Conservation (phyloP, 2,888 invertebrate species). For the Anthophora plumipes region DNA sequence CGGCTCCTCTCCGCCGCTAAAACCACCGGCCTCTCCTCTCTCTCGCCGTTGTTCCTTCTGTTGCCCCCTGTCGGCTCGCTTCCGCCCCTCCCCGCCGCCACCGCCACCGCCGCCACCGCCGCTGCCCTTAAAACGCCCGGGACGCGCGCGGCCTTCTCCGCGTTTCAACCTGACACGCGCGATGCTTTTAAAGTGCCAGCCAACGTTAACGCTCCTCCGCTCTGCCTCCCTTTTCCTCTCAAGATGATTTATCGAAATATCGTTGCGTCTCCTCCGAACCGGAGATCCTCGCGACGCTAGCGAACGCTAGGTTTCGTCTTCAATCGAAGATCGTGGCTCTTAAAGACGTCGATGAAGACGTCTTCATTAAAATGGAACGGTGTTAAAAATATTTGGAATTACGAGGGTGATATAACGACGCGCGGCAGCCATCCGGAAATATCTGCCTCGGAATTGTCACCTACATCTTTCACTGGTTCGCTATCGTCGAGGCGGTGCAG, state of each 20-base stretch:
- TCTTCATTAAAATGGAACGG: no score
- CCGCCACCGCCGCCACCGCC: neutral
- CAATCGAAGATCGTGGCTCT: no score
- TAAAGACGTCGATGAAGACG: no score
- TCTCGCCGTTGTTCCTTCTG: conserved; percentile 28
- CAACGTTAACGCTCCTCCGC: conserved; percentile 40
- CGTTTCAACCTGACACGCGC: conserved; percentile 63
- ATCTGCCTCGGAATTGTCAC: no score
- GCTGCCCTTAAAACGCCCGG: conserved; percentile 41
- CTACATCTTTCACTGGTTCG: no score
- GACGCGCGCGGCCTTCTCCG: conserved; percentile 44
- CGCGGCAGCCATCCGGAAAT: no score
- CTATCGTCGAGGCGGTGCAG: no score
- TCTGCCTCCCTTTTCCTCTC: neutral
- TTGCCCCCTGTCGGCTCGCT: conserved; percentile 38
- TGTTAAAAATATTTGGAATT: no score
- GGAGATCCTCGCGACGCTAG: conserved; percentile 1
- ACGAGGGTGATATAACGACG: no score
- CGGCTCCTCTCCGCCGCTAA: conserved; percentile 42
- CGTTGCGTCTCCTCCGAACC: conserved; percentile 29
- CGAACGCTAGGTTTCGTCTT: no score
- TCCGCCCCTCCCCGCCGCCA: neutral
- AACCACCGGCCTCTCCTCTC: conserved; percentile 39
- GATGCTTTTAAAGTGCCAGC: conserved; percentile 65
- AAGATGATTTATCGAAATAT: conserved; percentile 66